These are phyloP conservation scores for Pitangus sulphuratus DNA, from an alignment of 2,797 vertebrate species.

Conservation along the genomic window DNA sequence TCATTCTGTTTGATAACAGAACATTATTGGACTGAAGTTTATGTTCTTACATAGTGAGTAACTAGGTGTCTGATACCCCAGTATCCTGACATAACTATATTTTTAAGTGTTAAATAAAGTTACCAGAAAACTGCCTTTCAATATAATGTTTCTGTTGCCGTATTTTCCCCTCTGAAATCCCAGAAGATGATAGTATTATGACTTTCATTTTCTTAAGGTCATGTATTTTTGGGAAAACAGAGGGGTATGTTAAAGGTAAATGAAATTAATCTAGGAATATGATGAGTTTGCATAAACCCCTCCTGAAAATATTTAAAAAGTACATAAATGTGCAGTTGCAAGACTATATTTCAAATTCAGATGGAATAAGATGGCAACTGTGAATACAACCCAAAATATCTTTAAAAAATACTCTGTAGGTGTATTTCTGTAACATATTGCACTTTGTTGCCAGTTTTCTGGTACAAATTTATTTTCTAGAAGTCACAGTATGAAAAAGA, in stretches of 20 bases:
- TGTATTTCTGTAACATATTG: not conserved
- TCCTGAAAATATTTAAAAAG: not conserved
- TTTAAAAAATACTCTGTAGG: not conserved
- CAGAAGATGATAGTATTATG: not conserved
- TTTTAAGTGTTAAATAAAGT: not conserved
- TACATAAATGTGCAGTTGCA: not conserved
- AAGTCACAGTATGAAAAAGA: slow-evolving; percentile 79
- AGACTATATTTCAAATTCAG: not conserved
- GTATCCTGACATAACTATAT: not conserved
- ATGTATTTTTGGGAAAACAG: not conserved
- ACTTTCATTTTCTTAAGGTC: not conserved
- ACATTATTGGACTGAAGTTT: not conserved
- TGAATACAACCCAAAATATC: not conserved
- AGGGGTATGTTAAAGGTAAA: not conserved
- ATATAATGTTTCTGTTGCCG: not conserved
- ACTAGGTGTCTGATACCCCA: not conserved
- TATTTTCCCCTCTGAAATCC: not conserved
- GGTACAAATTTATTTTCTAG: slow-evolving; percentile 71
- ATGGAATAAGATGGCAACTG: not conserved
- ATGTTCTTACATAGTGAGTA: not conserved
- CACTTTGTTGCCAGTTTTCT: not conserved
- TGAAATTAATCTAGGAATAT: not conserved
- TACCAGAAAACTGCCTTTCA: not conserved
- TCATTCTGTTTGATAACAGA: not conserved
- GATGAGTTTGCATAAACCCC: not conserved